Evolutionary conservation across 1,140 invertebrate species (phyloP).

Genomic region (Asbolus verrucosus): DNA sequence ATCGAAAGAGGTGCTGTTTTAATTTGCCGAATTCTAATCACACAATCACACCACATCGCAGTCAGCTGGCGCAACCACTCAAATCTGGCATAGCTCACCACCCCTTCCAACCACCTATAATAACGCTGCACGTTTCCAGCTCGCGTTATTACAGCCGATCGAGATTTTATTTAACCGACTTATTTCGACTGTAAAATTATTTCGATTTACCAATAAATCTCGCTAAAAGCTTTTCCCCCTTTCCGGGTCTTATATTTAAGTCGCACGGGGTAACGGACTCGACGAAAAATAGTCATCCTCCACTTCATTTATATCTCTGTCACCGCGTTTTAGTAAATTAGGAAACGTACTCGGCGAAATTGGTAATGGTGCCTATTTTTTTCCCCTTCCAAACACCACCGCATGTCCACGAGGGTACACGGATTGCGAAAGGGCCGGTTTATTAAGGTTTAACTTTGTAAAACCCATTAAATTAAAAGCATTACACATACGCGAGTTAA

Average conservation of each 20-base stretch:
- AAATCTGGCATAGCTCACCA: neutral
- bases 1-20: slow-evolving; percentile 6
- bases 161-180: slow-evolving; percentile 19
- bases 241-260: slow-evolving; percentile 33
- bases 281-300: slow-evolving; percentile 36
- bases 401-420: too few species aligned
- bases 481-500: too few species aligned
- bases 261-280: slow-evolving; percentile 6
- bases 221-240: slow-evolving; percentile 21
- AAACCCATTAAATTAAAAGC: too few species aligned
- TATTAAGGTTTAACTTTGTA: too few species aligned
- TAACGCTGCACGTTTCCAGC: too few species aligned
- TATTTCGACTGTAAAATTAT: slow-evolving; percentile 16
- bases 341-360: slow-evolving; percentile 30
- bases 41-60: neutral
- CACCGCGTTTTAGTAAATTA: slow-evolving; percentile 33
- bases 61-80: neutral
- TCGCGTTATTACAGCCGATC: neutral
- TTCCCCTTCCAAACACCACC: neutral
- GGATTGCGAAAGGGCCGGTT: too few species aligned
- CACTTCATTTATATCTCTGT: slow-evolving; percentile 33
- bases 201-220: slow-evolving; percentile 33
- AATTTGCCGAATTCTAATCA: slow-evolving; percentile 21
- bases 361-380: neutral
- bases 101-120: neutral